Evolutionary conservation across 2,113 vertebrate genomes (phyloP).

Genomic region (Oostethus manadensis): DNA sequence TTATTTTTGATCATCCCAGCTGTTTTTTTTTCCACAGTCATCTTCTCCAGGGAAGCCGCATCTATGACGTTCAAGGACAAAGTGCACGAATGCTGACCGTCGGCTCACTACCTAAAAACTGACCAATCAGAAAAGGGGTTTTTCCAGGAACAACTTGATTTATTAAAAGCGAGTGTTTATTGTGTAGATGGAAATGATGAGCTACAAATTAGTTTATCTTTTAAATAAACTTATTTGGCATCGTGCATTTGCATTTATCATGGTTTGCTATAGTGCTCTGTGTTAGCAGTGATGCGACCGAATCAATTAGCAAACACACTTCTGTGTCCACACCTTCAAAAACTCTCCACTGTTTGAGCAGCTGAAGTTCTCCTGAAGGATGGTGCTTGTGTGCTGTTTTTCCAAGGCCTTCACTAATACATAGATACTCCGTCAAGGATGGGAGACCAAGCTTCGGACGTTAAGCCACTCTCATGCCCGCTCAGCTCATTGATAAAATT

Average conservation of each 20-base stretch:
- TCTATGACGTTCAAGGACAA: conserved; percentile 6
- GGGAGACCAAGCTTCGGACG: conserved; percentile 49
- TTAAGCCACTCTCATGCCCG: conserved; percentile 51
- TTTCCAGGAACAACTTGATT: not conserved
- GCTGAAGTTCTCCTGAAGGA: conserved; percentile 37
- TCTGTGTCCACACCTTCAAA: conserved; percentile 16
- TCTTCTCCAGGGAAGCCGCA: not conserved
- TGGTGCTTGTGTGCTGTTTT: conserved; percentile 36
- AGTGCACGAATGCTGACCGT: not conserved
- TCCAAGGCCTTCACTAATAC: conserved; percentile 22
- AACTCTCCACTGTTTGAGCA: conserved; percentile 31
- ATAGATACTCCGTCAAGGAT: conserved; percentile 33
- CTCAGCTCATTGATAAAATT: conserved; percentile 92
- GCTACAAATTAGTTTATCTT: not conserved
- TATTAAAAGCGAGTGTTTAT: not conserved
- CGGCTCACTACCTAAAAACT: conserved; percentile 3
- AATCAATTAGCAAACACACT: conserved; percentile 11
- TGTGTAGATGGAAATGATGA: not conserved
- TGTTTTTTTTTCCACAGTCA: conserved; percentile 7
- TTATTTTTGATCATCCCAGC: conserved; percentile 3
- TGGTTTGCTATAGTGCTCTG: not conserved
- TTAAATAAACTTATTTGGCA: not conserved
- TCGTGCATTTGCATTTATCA: not conserved
- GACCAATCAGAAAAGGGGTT: conserved; percentile 3
- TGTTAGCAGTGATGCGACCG: conserved; percentile 18